These are phyloP conservation scores for Enteromius viviparus DNA, from an alignment of 2,797 vertebrate species.

Conservation along the genomic window DNA sequence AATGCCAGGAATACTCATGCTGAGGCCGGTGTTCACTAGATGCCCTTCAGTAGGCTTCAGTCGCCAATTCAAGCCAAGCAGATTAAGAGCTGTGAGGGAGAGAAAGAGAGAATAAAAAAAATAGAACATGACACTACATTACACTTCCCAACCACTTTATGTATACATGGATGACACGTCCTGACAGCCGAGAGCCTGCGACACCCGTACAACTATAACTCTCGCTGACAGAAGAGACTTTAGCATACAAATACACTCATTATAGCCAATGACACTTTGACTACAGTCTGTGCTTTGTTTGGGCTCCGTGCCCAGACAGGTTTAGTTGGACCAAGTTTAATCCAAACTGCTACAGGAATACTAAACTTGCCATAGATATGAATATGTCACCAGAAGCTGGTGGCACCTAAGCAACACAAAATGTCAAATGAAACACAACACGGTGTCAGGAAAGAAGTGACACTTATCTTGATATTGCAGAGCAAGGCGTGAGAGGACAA, in stretches of 20 bases:
- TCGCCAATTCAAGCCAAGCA: slow-evolving; percentile 96
- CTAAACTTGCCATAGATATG: slow-evolving; percentile 38
- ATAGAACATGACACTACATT: slow-evolving; percentile 54
- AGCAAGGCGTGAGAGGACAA: slow-evolving; percentile 35
- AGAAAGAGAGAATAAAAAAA: slow-evolving; percentile 44
- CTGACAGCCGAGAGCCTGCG: slow-evolving; percentile 51
- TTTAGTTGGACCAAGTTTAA: slow-evolving; percentile 53
- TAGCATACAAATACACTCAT: slow-evolving; percentile 50
- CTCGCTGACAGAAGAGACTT: slow-evolving; percentile 44
- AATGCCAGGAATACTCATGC: slow-evolving; percentile 84
- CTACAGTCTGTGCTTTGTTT: slow-evolving; percentile 47
- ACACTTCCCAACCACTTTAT: slow-evolving; percentile 50
- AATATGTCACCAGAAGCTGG: slow-evolving; percentile 38
- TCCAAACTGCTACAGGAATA: slow-evolving; percentile 47
- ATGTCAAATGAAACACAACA: slow-evolving; percentile 45
- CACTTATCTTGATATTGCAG: slow-evolving; percentile 44
- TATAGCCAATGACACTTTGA: slow-evolving; percentile 48
- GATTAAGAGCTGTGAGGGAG: slow-evolving; percentile 81
- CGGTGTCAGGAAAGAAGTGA: slow-evolving; percentile 28
- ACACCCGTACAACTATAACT: slow-evolving; percentile 41
- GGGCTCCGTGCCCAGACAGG: slow-evolving; percentile 47
- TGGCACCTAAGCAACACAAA: slow-evolving; percentile 25
- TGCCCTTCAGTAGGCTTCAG: slow-evolving; percentile 92
- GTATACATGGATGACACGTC: slow-evolving; percentile 49
- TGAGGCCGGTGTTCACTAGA: slow-evolving; percentile 91